Evolutionary conservation across 2,888 invertebrate species (phyloP), one percentile per base, ranked within the genome.

Genomic region (Gymnocheta viridis): DNA sequence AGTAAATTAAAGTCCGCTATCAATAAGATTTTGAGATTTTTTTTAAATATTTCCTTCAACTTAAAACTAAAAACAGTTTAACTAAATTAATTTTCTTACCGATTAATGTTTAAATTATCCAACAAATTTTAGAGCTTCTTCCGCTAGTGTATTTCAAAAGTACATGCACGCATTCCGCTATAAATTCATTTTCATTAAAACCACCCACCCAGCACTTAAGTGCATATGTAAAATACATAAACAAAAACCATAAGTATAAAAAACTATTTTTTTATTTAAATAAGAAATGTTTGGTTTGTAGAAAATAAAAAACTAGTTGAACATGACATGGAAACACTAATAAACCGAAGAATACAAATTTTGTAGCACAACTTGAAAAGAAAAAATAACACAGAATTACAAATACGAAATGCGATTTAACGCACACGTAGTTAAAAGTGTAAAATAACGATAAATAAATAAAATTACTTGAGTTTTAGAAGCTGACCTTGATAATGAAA

Each of bases 401-500:
- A 79, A 19, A 38, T 22, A 17, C 27, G n/a, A 41, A 64, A 70
- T 70, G 29, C 51, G 38, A 77, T 72, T 72, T 66, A 29, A 51
- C 64, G 60, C 62, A 69, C 62, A 76, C 56, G 32, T 10, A 60
- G 9, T 27, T 6, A 49, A 49, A 67, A 19, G 27, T 4, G 32
- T 38, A 58, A 54, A 29, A 38, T 41, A 70, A 41, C 17, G 19
- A 27, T 47, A 69, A 72, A 64, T 51, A 49, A 58, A 41, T 54
- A 54, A 54, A 62, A 58, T 17, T 67, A 41, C 27, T 78, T 27
- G 17, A 60, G 14, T 47, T 64, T 62, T 62, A 74, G 38, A 77
- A 44, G 27, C 24, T 54, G 84, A 77, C 84, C 84, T 84, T 84
- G 84, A 56, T 64, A 80, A 84, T 84, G 84, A 84, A 84, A 74